Percentiles rank a stretch among this genome's conserved stretches.
phyloP scores from a whole-genome alignment of 2,113 vertebrate species.

The Verasper variegatus region DNA sequence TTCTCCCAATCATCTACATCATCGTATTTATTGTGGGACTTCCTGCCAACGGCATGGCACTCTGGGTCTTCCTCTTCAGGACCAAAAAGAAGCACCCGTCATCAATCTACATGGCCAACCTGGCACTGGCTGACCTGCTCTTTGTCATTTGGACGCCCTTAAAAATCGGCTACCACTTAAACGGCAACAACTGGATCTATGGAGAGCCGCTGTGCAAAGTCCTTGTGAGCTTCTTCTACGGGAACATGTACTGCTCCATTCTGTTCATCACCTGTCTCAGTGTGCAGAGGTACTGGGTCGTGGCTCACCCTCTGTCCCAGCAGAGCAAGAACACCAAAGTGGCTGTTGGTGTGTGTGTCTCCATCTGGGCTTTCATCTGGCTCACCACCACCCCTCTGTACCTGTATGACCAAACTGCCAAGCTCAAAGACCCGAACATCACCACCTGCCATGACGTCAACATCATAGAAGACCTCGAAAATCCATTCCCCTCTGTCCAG shows the following conservation, averaged over 20 bases:
- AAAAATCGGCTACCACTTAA: conserved; percentile 92
- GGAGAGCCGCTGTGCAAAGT: conserved; percentile 93
- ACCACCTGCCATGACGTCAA: conserved; percentile 94
- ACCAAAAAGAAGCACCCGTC: conserved; percentile 91
- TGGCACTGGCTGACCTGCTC: conserved; percentile 92
- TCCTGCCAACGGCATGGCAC: conserved; percentile 89
- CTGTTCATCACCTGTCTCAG: conserved; percentile 95
- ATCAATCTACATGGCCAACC: conserved; percentile 92
- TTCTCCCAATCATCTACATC: conserved; percentile 88
- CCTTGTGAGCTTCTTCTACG: conserved; percentile 91
- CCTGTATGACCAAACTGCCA: conserved; percentile 85
- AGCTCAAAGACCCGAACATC: conserved; percentile 83
- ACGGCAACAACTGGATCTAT: conserved; percentile 91
- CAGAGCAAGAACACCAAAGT: conserved; percentile 86
- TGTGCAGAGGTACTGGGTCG: conserved; percentile 94
- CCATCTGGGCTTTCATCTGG: conserved; percentile 88
- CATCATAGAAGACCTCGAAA: neutral
- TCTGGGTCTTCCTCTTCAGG: conserved; percentile 93
- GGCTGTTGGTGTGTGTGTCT: conserved; percentile 83
- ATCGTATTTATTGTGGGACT: conserved; percentile 88
- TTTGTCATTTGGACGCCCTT: conserved; percentile 92
- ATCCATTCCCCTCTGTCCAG: conserved; percentile 52
- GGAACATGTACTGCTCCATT: conserved; percentile 97
- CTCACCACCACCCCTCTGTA: conserved; percentile 89
- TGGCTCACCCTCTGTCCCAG: conserved; percentile 89